Evolutionary conservation across 2,888 invertebrate species (phyloP).

Genomic region (Stegana nigrithorax): DNA sequence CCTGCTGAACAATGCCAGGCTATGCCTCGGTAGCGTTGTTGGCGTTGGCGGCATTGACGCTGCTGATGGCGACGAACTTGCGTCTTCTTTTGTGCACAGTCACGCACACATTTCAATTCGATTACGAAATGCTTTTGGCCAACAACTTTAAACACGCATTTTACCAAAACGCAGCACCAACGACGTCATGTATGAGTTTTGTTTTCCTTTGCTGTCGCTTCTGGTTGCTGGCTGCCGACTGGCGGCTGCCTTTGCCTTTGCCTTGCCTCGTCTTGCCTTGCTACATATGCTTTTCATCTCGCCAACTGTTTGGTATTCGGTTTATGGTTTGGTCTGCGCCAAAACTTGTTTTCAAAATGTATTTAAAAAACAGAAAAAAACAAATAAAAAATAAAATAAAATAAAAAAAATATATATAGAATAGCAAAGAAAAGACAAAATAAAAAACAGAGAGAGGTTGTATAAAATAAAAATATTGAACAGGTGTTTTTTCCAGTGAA

Average conservation of each 20-base stretch:
- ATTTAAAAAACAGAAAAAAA: too few species aligned
- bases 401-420: too few species aligned
- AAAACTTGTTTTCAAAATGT: too few species aligned
- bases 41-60: neutral
- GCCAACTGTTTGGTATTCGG: neutral
- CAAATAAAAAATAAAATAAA: too few species aligned
- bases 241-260: neutral
- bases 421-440: too few species aligned
- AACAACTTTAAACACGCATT: conserved; percentile 39
- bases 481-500: conserved; percentile 17
- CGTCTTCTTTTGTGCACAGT: conserved; percentile 12
- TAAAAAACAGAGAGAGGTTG: neutral
- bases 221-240: too few species aligned
- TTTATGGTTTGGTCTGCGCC: conserved; percentile 6
- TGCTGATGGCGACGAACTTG: neutral
- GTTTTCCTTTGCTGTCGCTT: too few species aligned
- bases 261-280: neutral
- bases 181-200: too few species aligned
- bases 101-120: conserved; percentile 30
- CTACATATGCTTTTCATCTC: neutral
- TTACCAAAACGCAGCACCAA: conserved; percentile 34
- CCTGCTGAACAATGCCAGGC: neutral
- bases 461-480: conserved; percentile 12
- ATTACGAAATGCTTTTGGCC: conserved; percentile 28
- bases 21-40: neutral